Conservation (phyloP, 2,797 vertebrate genomes). For the Rhyacichthys aspro region DNA sequence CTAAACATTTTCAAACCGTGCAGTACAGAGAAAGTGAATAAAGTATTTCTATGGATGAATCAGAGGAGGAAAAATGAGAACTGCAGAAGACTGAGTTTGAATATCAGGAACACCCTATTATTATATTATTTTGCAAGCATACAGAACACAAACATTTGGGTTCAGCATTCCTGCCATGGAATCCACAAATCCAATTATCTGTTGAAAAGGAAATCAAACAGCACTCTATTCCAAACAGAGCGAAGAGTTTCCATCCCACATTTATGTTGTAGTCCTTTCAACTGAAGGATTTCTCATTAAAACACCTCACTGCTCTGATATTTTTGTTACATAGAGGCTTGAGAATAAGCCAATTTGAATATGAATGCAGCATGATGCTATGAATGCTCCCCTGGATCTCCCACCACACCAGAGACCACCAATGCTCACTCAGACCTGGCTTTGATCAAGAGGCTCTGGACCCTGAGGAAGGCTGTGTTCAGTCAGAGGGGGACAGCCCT, state of each 20-base stretch:
- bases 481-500: too few species aligned
- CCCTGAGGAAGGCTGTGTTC: conserved; percentile 75
- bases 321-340: conserved; percentile 46
- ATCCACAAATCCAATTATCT: not conserved
- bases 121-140: not conserved
- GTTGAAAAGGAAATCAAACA: not conserved
- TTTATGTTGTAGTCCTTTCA: conserved; percentile 16
- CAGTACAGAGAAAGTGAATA: too few species aligned
- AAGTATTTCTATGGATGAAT: too few species aligned
- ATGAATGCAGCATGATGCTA: conserved; percentile 72
- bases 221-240: not conserved
- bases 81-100: too few species aligned
- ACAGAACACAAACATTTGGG: not conserved
- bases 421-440: conserved; percentile 50
- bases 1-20: too few species aligned
- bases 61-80: too few species aligned
- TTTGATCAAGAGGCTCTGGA: conserved; percentile 79
- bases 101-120: too few species aligned
- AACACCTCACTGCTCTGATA: conserved; percentile 14
- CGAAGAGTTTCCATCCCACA: not conserved
- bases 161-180: not conserved
- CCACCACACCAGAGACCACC: conserved; percentile 61
- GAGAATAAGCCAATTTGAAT: conserved; percentile 76
- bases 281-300: conserved; percentile 11
- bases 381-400: conserved; percentile 45